Evolutionary conservation across 1,140 invertebrate species (phyloP), one percentile per base, ranked within the genome.

Genomic region (Dinothrombium tinctorium): DNA sequence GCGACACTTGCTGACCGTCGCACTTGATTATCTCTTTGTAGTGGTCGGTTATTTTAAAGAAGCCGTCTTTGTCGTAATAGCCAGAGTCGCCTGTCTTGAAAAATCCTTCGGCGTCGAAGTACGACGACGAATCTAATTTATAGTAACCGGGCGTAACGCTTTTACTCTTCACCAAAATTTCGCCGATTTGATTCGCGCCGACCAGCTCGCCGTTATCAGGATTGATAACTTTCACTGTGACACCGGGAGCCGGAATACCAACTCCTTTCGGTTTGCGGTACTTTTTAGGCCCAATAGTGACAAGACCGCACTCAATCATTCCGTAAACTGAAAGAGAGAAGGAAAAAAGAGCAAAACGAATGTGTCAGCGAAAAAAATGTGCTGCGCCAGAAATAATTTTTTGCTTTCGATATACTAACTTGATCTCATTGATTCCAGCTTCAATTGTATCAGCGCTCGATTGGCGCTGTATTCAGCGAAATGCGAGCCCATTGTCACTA

Each of bases 21-120:
- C n/a, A 33, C 20, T 89, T 89, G 43, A 89, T 86, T 6, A 89
- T 63, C 54, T 87, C 82, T 52, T 89, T 89, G 33, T 84, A 51
- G 39, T 82, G 62, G 49, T 86, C 83, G 1, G 77, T 75, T 38
- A 87, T 69, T 39, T 68, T 81, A 19, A 42, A 20, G 15, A n/a
- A 20, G 0, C 75, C 67, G 1, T 77, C 62, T 11, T 66, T 51
- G 46, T 83, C 76, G 41, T 70, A 74, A 49, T 72, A 74, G 4
- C 50, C 52, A 11, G 53, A 28, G 42, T 55, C 53, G 14, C 53
- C n/a, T n/a, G n/a, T n/a, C n/a, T n/a, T n/a, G n/a, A n/a, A n/a
- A n/a, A n/a, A n/a, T n/a, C n/a, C n/a, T 50, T 5, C 25, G 12
- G 14, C n/a, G 5, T 6, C 14, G 32, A 14, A 33, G 19, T 8